Evolutionary conservation across 2,797 vertebrate genomes (phyloP), one percentile per base, ranked within the genome.

Genomic region (Dicrostonyx torquatus): DNA sequence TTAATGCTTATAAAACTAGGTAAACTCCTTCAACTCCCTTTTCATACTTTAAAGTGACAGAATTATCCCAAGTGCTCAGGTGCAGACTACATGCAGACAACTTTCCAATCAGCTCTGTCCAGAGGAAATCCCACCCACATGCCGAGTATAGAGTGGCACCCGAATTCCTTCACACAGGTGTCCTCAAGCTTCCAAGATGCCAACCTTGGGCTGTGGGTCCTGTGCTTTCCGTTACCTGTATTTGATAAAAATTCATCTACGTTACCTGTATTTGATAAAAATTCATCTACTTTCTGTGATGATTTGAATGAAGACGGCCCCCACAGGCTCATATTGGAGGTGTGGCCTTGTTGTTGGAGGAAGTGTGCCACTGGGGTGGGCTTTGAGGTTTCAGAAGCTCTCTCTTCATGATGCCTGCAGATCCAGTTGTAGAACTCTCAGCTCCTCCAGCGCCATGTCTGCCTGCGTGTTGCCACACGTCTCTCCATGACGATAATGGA

Each of bases 91-190:
- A 53, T 40, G n/a, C 13, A 80, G 86, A 29, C 55, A 55, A 77
- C 10, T 13, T 73, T 26, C 58, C 64, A 20, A 60, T 78, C 55
- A 86, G 83, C 78, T 83, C 76, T 70, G 68, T 50, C 37, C 1
- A 48, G 29, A 60, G 34, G 87, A n/a, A 17, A 88, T 20, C 29
- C 31, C 6, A 3, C 7, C 29, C 13, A 45, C 9, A 14, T 31
- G 34, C 70, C 79, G 17, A 0, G 0, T 1, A 4, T 11, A 5
- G 26, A 64, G 24, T 3, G 34, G 55, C 1, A 29, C n/a, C 18
- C 50, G 50, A 2, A 0, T 87, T 70, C 66, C 4, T 15, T 4
- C 14, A 18, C 43, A 24, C 0, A 10, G 20, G 79, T 24, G 26
- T 66, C 53, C 66, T 45, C 34, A 4, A 24, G 53, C 48, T 31